These are phyloP conservation scores for Ophioninae sp. DNA, from an alignment of 2,888 invertebrate genomes.

Conservation along the genomic window DNA sequence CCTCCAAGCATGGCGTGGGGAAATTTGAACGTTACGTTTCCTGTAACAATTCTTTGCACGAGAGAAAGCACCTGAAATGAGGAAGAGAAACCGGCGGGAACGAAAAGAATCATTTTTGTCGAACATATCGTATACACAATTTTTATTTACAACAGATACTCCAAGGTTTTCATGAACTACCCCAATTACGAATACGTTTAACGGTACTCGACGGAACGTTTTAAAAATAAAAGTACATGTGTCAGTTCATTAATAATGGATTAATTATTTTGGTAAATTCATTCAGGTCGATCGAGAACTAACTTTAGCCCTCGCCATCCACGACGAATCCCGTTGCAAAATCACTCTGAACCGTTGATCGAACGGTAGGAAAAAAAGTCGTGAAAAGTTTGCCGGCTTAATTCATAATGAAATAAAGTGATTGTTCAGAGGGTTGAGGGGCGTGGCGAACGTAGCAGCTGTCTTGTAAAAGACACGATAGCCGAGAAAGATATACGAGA, in stretches of 20 bases:
- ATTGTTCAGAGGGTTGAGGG: constrained; percentile 42
- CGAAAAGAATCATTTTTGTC: no score
- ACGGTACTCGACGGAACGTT: no score
- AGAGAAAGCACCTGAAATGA: no score
- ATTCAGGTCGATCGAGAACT: not conserved
- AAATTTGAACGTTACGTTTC: no score
- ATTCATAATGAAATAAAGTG: constrained; percentile 46
- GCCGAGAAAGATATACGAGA: not conserved
- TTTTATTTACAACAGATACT: no score
- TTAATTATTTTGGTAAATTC: not conserved
- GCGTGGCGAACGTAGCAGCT: constrained; percentile 30
- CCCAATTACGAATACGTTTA: no score
- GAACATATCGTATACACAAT: no score
- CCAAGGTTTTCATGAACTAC: no score
- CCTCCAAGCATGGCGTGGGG: not conserved
- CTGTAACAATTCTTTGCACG: no score
- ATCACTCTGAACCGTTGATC: not conserved
- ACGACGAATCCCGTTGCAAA: not conserved
- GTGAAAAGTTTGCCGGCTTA: not conserved
- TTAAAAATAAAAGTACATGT: not conserved
- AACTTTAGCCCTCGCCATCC: not conserved
- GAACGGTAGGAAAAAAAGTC: not conserved
- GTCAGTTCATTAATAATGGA: not conserved
- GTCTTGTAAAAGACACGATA: constrained; percentile 27
- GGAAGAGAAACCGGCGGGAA: no score